These are phyloP conservation scores for Pteromalus puparum DNA, from an alignment of 1,140 invertebrate genomes.

Conservation along the genomic window DNA sequence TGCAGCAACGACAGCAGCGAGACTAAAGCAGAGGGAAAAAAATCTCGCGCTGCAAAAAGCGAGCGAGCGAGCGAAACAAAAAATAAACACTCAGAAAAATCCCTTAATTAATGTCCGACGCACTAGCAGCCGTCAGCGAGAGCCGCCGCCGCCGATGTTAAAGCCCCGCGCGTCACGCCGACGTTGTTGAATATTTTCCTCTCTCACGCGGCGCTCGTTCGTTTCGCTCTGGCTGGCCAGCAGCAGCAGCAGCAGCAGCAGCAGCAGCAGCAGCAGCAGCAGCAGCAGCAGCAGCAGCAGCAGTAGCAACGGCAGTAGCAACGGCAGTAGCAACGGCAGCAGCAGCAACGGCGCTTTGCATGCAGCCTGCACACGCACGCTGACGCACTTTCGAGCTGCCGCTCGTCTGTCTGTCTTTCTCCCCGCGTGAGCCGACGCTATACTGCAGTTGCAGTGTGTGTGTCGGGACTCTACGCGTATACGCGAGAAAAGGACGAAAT, in stretches of 20 bases:
- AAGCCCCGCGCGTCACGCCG: slow-evolving; percentile 47
- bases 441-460: not conserved
- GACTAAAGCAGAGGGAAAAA: not conserved
- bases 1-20: not conserved
- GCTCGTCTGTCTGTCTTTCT: slow-evolving; percentile 13
- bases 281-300: not conserved
- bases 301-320: too few relatives aligned
- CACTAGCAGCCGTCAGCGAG: slow-evolving; percentile 49
- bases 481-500: slow-evolving; percentile 43
- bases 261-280: too few relatives aligned
- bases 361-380: slow-evolving; percentile 23
- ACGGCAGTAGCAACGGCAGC: not conserved
- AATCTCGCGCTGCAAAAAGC: slow-evolving; percentile 1
- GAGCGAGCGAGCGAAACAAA: slow-evolving; percentile 35
- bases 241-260: not conserved
- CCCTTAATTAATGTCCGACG: slow-evolving; percentile 53
- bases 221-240: not conserved
- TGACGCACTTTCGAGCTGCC: slow-evolving; percentile 27
- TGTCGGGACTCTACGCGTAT: not conserved
- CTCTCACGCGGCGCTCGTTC: not conserved
- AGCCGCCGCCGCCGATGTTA: slow-evolving; percentile 38
- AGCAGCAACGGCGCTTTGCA: slow-evolving; percentile 24
- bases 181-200: slow-evolving; percentile 41
- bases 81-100: slow-evolving; percentile 54
- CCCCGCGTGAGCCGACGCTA: not conserved